Base-by-base conservation (phyloP, 1,140 invertebrate species). In the Nephotettix cincticeps region DNA sequence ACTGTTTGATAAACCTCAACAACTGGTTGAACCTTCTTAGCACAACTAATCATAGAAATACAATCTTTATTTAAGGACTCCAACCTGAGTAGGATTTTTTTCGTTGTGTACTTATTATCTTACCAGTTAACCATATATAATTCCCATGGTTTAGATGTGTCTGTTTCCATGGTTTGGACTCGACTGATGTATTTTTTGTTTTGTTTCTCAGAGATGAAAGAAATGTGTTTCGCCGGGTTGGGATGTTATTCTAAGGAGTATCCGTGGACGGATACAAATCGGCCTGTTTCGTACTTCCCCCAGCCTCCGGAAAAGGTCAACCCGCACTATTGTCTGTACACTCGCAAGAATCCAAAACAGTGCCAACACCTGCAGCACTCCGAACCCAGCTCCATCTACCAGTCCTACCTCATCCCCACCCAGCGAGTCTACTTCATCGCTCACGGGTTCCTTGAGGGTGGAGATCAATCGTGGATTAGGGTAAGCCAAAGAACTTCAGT, bases 361-460 rank as follows among this genome's bases (percentile, higher is more conserved):
- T 86, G 84, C 78, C 82, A 87, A 68, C 81, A 86, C 21, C 78
- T 93, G 17, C 83, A 88, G 73, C 85, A 91, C 29, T 87, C 90
- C 73, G 83, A 89, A 73, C 83, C 81, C 2, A 84, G 87, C 3
- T 86, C 85, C 23, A 86, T 92, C 28, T 80, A 76, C 23, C 79
- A 81, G 43, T 82, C 88, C 17, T 86, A 86, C 45, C 81, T 93
- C 0, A 84, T 88, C 76, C 82, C 85, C 1, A 77, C 80, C 1
- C 86, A 85, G 19, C 88, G 88, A 27, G 84, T 91, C 43, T 94
- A 89, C 76, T 85, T 95, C 70, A 87, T 96, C 32, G 86, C 89
- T 11, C 94, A 96, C 76, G 94, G 94, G 6, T 96, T 93, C 77
- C 80, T 95, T 32, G 94, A 96, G 76, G 88, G 89, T 51, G 93